Evolutionary conservation across 2,888 invertebrate species (phyloP), one percentile per base, ranked within the genome.

Genomic region (Ormia ochracea): DNA sequence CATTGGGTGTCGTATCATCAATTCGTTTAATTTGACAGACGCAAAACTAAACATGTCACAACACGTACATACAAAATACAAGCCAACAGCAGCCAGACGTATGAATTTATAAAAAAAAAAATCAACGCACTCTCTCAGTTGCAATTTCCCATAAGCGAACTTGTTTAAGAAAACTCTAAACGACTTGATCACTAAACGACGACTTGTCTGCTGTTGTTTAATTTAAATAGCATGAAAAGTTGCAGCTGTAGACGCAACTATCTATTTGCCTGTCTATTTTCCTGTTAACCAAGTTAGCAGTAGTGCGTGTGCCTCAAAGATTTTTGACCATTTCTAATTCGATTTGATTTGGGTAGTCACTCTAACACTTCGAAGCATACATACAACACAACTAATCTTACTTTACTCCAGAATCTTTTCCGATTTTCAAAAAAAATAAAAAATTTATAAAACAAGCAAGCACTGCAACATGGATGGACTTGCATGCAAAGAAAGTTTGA

Each of bases 11-110:
- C 88, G 90, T 89, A 90, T 89, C 90, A 90, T 90, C 90, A 90
- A 90, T 90, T 90, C 89, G 88, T 89, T 89, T 90, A 90, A 90
- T 90, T 90, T 90, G 90, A 90, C 90, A 90, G 88, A 89, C 90
- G 88, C 89, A 89, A 87, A 89, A 89, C 89, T 89, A 89, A 90
- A 90, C 89, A 90, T 90, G 89, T 89, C 90, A 90, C 89, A 90
- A 90, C 89, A 83, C 82, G 82, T 82, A 83, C 78, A 61, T 59
- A 78, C 78, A 73, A 69, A 72, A 48, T 58, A 65, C 48, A 50
- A n/a, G n/a, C n/a, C n/a, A n/a, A 45, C 9, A 61, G 68, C 58
- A 73, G 59, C 59, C 72, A 41, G 23, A 12, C 73, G n/a, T 7
- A 12, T 17, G n/a, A 6, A 23, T 5, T 4, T 14, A n/a, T 0